Conservation (phyloP, 2,113 vertebrate genomes). For the Tamias sibiricus region DNA sequence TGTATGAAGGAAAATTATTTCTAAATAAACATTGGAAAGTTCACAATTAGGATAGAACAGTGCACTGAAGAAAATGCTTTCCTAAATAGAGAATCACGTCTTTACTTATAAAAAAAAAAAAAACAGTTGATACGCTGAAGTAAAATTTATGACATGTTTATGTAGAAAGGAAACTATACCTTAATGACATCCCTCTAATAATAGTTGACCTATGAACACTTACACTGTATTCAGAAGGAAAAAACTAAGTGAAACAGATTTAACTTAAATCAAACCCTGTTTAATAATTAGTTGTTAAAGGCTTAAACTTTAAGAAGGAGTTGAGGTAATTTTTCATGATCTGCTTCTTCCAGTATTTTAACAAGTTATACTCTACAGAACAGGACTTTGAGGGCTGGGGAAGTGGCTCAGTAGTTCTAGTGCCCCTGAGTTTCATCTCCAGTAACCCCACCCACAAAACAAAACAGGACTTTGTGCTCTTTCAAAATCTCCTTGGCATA, state of each 20-base stretch:
- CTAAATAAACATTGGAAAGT: not conserved
- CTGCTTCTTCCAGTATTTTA: slow-evolving; percentile 31
- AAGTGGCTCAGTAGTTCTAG: too few species aligned
- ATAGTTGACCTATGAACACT: not conserved
- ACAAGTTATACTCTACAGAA: not conserved
- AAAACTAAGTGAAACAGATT: slow-evolving; percentile 36
- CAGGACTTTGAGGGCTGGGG: not conserved
- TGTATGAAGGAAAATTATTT: slow-evolving; percentile 8
- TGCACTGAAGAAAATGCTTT: not conserved
- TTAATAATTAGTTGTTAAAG: slow-evolving; percentile 46
- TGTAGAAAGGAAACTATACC: not conserved
- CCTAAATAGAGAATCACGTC: not conserved
- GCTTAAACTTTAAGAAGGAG: slow-evolving; percentile 13
- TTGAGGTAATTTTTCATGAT: slow-evolving; percentile 3
- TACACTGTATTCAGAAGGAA: not conserved
- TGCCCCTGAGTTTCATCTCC: too few species aligned
- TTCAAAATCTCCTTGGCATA: slow-evolving; percentile 53
- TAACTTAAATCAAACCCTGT: not conserved
- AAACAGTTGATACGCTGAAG: not conserved
- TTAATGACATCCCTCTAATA: not conserved
- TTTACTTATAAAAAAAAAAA: not conserved
- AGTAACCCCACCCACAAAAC: too few species aligned
- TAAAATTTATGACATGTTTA: not conserved
- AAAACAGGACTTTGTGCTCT: not conserved
- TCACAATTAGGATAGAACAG: not conserved